Base-by-base conservation (phyloP, 2,888 invertebrate species). In the Stictocephala bisonia region DNA sequence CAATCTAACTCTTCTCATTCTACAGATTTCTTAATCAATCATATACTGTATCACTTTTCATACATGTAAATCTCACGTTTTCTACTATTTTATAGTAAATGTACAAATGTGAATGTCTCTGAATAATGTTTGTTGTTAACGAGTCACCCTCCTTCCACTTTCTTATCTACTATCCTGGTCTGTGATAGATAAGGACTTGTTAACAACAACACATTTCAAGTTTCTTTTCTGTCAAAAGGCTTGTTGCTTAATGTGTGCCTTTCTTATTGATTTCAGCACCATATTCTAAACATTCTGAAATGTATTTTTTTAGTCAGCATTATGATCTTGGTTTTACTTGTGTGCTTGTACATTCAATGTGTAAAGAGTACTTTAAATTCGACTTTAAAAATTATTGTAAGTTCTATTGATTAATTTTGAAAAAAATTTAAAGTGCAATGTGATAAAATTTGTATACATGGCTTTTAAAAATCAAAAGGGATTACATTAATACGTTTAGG, bases 101-200 rank as follows among this genome's bases (percentile, higher is more conserved):
- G 69, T 53, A 69, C 41, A 69, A 60, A 31, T 69, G 68, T 68
- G 56, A 51, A 53, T 18, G 48, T 68, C 40, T 69, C n/a, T 69
- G 40, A 53, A 35, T 44, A 50, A 69, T 69, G 51, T 69, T 24
- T 31, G 53, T 69, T 56, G 69, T 26, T 69, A 53, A 69, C 51
- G 51, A 15, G 40, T 53, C 69, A 69, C 15, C 41, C 40, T 69
- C 69, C 69, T 69, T 69, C 69, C 68, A 69, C 31, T 69, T 69
- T 69, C 68, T 69, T 51, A 31, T 69, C 53, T 69, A 69, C 68
- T 69, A 69, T 69, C 68, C 68, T 35, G 24, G 53, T 69, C 68
- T 69, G 68, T 69, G 68, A 69, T 69, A 69, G 56, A 56, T 53
- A 69, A 69, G 69, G 69, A 69, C 56, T 41, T 26, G 56, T 69